A percentile compares a stretch with the other conserved stretches of the same genome.
Evolutionary conservation across 2,888 invertebrate genomes (phyloP).

Genomic region (Drosophila nr. perissopoda): DNA sequence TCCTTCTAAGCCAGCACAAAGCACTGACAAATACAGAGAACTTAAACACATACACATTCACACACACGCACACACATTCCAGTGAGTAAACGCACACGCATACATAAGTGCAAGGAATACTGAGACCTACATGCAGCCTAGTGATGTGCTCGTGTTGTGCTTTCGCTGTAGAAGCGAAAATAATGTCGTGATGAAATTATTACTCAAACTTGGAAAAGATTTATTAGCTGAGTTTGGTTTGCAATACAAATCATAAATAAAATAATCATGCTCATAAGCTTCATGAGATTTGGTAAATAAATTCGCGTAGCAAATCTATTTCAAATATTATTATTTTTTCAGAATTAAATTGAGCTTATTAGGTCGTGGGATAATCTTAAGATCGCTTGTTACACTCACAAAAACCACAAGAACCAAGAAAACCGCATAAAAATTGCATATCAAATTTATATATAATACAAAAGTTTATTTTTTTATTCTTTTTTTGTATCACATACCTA

Average conservation of each 20-base stretch:
- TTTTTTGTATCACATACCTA: conserved; percentile 30
- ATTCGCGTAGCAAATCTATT: not conserved
- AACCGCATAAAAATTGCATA: not conserved
- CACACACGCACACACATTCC: not conserved
- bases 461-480: not conserved
- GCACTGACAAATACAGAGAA: conserved; percentile 1
- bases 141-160: not conserved
- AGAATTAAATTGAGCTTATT: not conserved
- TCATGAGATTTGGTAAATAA: not conserved
- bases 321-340: not conserved
- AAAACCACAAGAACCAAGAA: not conserved
- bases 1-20: not conserved
- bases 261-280: not conserved
- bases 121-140: not conserved
- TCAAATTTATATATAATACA: not conserved
- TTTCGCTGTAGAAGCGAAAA: not conserved
- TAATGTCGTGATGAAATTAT: not conserved
- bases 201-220: not conserved
- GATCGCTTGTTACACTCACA: not conserved
- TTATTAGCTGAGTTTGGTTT: not conserved
- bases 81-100: not conserved
- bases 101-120: not conserved
- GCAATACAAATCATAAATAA: not conserved
- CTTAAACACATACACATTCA: not conserved
- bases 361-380: not conserved